A percentile compares a stretch with the other conserved stretches of the same genome.
phyloP scores from a whole-genome alignment of 2,113 vertebrate species.

The Plectropomus leopardus region DNA sequence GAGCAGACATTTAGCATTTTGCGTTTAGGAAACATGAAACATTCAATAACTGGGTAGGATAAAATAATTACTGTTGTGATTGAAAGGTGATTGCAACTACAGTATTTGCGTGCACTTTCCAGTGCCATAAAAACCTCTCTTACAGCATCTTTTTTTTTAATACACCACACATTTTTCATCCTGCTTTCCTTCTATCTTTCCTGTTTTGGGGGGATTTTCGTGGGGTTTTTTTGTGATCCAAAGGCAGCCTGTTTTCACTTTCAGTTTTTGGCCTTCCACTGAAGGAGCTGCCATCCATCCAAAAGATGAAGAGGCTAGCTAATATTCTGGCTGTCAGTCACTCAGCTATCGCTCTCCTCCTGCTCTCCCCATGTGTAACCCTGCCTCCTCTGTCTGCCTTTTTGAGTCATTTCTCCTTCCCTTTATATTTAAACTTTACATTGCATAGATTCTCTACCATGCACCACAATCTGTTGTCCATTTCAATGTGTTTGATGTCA shows the following conservation, averaged over 20 bases:
- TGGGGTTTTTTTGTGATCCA: conserved; percentile 16
- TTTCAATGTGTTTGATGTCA: not conserved
- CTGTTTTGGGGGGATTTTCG: not conserved
- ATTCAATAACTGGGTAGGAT: no score
- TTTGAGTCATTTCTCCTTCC: conserved; percentile 2
- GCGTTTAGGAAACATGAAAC: no score
- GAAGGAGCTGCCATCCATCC: conserved; percentile 27
- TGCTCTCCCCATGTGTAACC: not conserved
- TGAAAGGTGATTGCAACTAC: no score
- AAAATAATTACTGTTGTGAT: no score
- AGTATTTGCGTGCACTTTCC: no score
- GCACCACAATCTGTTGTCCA: not conserved
- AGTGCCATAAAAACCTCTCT: not conserved
- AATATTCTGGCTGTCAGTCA: conserved; percentile 51
- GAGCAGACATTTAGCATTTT: no score
- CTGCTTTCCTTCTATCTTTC: not conserved
- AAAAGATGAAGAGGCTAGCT: conserved; percentile 12
- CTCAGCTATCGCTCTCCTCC: not conserved
- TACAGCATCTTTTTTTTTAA: not conserved
- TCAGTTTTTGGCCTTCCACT: not conserved
- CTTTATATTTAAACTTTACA: conserved; percentile 2
- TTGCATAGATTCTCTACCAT: not conserved
- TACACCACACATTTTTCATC: not conserved
- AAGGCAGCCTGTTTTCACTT: conserved; percentile 9
- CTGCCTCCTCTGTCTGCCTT: conserved; percentile 1